A percentile compares a stretch with the other conserved stretches of the same genome.
phyloP scores from a whole-genome alignment of 2,797 vertebrate genomes.

The Helarctos malayanus region DNA sequence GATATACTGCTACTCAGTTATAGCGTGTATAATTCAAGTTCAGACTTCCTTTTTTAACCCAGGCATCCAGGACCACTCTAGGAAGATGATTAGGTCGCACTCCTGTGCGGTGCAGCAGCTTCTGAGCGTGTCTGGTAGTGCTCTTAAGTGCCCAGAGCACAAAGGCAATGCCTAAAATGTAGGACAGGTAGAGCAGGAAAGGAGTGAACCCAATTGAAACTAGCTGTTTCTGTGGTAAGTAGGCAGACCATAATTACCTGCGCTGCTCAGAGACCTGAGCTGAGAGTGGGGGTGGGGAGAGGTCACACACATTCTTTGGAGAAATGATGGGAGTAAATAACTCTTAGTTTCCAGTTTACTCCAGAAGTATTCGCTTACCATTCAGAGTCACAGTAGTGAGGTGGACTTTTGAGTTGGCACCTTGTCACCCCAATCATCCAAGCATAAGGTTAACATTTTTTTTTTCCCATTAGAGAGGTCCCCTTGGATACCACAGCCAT shows the following conservation, averaged over 20 bases:
- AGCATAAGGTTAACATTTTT: slow-evolving; percentile 11
- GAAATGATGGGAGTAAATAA: slow-evolving; percentile 57
- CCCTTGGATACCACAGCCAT: slow-evolving; percentile 18
- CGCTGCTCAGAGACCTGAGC: slow-evolving; percentile 78
- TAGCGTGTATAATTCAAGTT: not conserved
- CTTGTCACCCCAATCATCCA: not conserved
- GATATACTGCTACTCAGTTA: not conserved
- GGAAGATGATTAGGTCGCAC: slow-evolving; percentile 5
- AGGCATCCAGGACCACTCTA: not conserved
- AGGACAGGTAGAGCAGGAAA: slow-evolving; percentile 67
- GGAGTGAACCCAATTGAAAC: slow-evolving; percentile 56
- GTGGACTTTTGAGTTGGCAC: slow-evolving; percentile 34
- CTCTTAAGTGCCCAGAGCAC: not conserved
- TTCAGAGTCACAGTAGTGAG: slow-evolving; percentile 24
- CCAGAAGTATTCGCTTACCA: slow-evolving; percentile 4
- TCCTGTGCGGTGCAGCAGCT: not conserved
- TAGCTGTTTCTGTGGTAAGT: slow-evolving; percentile 57
- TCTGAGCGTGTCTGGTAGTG: slow-evolving; percentile 30
- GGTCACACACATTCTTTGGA: slow-evolving; percentile 64
- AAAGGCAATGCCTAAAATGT: slow-evolving; percentile 52
- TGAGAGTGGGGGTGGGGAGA: slow-evolving; percentile 52
- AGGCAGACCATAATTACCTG: slow-evolving; percentile 78
- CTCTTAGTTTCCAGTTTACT: slow-evolving; percentile 38
- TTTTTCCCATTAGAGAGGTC: not conserved
- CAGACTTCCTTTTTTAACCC: slow-evolving; percentile 1